A percentile compares a stretch with the other conserved stretches of the same genome.
Conservation (phyloP, 2,888 invertebrate species). For the Eristalis pertinax region DNA sequence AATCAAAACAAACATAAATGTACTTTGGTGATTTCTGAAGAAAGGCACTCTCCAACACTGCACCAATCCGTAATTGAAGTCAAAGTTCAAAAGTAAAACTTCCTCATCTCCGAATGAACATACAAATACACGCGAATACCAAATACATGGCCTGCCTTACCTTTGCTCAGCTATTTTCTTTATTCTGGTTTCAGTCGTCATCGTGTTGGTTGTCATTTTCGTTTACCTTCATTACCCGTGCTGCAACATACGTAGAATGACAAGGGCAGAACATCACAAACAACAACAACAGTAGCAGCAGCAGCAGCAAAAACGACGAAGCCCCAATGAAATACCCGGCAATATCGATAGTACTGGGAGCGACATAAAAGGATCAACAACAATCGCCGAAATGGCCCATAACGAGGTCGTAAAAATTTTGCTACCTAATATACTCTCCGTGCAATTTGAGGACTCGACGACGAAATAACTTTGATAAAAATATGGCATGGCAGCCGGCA, state of each 20-base stretch:
- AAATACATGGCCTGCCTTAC: conserved; percentile 37
- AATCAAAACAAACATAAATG: conserved; percentile 59
- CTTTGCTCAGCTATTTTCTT: conserved; percentile 15
- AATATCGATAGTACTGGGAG: conserved; percentile 69
- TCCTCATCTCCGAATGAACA: conserved; percentile 52
- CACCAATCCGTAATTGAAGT: conserved; percentile 33
- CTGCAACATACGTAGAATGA: conserved; percentile 28
- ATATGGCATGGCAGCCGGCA: conserved; percentile 68
- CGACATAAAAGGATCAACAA: conserved; percentile 82
- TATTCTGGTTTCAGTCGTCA: conserved; percentile 9
- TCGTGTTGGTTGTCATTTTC: conserved; percentile 43
- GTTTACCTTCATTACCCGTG: conserved; percentile 44
- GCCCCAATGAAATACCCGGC: conserved; percentile 61
- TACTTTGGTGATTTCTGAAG: conserved; percentile 55
- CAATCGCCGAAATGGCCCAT: conserved; percentile 82
- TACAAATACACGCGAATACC: conserved; percentile 25
- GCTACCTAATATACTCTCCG: conserved; percentile 81
- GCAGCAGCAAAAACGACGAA: neutral
- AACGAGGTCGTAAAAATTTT: conserved; percentile 82
- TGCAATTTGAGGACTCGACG: conserved; percentile 77
- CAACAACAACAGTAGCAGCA: conserved; percentile 6
- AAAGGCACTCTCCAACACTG: conserved; percentile 50
- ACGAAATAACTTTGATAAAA: conserved; percentile 72
- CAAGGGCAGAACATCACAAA: neutral
- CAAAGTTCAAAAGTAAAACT: conserved; percentile 37